These are phyloP conservation scores for Argyresthia albistria DNA, from an alignment of 2,888 invertebrate genomes.

Conservation along the genomic window DNA sequence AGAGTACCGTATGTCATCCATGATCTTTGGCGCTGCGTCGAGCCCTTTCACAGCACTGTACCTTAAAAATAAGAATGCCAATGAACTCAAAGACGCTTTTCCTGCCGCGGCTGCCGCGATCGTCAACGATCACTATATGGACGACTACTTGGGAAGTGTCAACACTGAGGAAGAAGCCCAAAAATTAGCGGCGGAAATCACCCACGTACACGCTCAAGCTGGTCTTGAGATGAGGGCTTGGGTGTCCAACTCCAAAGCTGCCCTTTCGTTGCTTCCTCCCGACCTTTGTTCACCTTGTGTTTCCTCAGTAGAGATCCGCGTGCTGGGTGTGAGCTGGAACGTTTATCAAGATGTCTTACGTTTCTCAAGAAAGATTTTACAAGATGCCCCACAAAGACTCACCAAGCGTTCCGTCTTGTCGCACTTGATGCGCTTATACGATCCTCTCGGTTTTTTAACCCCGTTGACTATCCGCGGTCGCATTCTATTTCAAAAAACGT, in stretches of 20 bases:
- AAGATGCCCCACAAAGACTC: not conserved
- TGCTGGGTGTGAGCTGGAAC: not conserved
- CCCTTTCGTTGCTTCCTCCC: not conserved
- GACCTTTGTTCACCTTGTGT: not conserved
- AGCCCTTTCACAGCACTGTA: constrained; percentile 20
- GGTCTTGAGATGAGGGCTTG: not conserved
- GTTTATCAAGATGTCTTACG: not conserved
- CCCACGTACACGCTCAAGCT: not conserved
- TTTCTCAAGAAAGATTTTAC: not conserved
- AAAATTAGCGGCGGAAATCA: not conserved
- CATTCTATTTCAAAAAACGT: not conserved
- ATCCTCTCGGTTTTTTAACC: not conserved
- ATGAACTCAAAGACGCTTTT: constrained; percentile 7
- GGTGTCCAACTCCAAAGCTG: not conserved
- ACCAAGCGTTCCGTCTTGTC: not conserved
- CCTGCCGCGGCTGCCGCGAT: not conserved
- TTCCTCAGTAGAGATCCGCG: not conserved
- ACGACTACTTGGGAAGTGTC: not conserved
- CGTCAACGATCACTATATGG: not conserved
- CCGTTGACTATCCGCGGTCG: not conserved
- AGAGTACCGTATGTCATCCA: not conserved
- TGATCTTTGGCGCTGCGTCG: constrained; percentile 16
- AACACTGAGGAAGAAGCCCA: not conserved
- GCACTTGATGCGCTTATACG: not conserved
- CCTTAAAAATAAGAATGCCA: constrained; percentile 21